These are phyloP conservation scores for Vulpes ferrilata DNA, from an alignment of 2,113 vertebrate genomes.

Conservation along the genomic window DNA sequence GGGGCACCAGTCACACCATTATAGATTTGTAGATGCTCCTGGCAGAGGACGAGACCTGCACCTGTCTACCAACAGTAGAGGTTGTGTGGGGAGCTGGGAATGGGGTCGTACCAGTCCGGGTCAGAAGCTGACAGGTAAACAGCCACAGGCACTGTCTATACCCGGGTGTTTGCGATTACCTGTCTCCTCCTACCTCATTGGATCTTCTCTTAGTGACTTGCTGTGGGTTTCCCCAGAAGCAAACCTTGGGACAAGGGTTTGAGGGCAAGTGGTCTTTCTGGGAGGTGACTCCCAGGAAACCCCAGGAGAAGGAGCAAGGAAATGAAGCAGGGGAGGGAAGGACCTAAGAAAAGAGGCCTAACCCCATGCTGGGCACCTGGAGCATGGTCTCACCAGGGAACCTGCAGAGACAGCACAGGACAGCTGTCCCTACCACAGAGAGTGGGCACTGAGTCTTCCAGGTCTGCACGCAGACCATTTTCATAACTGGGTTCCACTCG, in stretches of 20 bases:
- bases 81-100: neutral
- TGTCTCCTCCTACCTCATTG: neutral
- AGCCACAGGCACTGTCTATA: too few species aligned
- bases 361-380: neutral
- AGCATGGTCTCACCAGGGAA: neutral
- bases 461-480: too few species aligned
- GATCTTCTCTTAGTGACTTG: neutral
- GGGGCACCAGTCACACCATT: rapidly evolving
- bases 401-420: neutral
- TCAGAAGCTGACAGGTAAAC: neutral
- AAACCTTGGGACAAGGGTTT: neutral
- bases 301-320: neutral
- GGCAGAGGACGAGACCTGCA: too few species aligned
- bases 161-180: neutral
- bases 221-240: neutral
- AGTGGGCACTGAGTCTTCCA: neutral
- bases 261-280: neutral
- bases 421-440: neutral
- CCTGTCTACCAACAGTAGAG: neutral
- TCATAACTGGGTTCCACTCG: neutral
- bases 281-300: neutral
- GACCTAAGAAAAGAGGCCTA: too few species aligned
- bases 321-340: neutral
- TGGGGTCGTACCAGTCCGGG: rapidly evolving
- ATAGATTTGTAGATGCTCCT: neutral